Evolutionary conservation across 2,888 invertebrate species (phyloP), one percentile per base, ranked within the genome.

Genomic region (Notocelia uddmanniana): DNA sequence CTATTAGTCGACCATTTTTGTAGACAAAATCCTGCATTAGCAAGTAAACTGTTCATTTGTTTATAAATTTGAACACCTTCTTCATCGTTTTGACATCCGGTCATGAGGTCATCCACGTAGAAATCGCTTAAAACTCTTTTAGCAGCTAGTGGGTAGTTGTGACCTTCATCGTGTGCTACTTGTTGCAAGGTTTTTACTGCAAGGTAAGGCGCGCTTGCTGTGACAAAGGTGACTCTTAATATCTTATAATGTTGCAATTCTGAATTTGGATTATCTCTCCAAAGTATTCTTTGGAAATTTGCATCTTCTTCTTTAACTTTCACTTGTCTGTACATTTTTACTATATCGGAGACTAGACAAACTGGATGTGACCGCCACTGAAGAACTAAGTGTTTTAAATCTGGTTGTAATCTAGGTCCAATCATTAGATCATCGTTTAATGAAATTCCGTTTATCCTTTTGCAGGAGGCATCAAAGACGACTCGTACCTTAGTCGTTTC

Each of bases 221-320:
- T 50, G 10, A 50, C 50, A 62, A 50, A 50, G 8, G 62, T 62
- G 8, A 60, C 60, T n/a, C 45, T 45, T 0, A 48, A n/a, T n/a
- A 57, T 11, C 31, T 31, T 15, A 23, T 57, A 57, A 8, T 57
- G 13, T 13, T 18, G 23, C n/a, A 57, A 5, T 34, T 57, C 58
- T 5, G 64, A 15, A 9, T 57, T 57, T 3, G 57, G 18, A 21
- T 68, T 11, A 21, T 63, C 60, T 50, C 66, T 19, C 74, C 74
- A 72, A 41, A 72, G 8, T 31, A 74, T 26, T 10, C 74, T 58
- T 26, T 74, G 72, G 13, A 55, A 57, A 15, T 68, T 21, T 13
- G 57, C 62, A 45, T 68, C 60, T 19, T 37, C 34, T 8, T 26
- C 6, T 5, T 34, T 34, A 11, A 55, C 55, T 11, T 55, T 55